A percentile compares a stretch with the other conserved stretches of the same genome.
phyloP scores from a whole-genome alignment of 2,888 invertebrate genomes.

The Protonemura montana region DNA sequence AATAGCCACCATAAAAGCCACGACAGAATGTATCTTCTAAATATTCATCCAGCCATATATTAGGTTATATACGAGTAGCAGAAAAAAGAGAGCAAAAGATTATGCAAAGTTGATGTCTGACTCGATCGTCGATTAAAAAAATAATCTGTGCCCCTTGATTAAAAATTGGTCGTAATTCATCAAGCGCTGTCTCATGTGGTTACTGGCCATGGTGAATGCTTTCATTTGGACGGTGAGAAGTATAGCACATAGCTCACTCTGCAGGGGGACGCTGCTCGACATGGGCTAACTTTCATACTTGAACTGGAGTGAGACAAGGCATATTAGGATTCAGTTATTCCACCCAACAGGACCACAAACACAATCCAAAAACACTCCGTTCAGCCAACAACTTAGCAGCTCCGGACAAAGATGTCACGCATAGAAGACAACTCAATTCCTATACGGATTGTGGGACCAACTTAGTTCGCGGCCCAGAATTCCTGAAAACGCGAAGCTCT shows the following conservation, averaged over 20 bases:
- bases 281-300: neutral
- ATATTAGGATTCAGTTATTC: conserved; percentile 32
- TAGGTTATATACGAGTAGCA: neutral
- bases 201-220: neutral
- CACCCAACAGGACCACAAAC: conserved; percentile 20
- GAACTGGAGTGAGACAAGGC: neutral
- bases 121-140: neutral
- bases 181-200: neutral
- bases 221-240: neutral
- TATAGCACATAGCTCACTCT: neutral
- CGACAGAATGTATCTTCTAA: neutral
- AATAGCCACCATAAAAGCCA: neutral
- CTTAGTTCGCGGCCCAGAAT: too few relatives aligned
- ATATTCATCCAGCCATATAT: neutral
- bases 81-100: neutral
- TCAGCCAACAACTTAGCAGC: neutral
- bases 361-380: conserved; percentile 2
- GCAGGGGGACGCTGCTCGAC: neutral
- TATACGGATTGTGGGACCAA: neutral
- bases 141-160: neutral
- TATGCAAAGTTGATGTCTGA: neutral
- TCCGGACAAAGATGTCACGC: conserved; percentile 8
- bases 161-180: neutral
- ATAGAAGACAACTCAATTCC: neutral
- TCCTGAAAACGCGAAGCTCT: too few relatives aligned